Conservation (phyloP, 2,113 vertebrate species). For the Spermophilus dauricus region DNA sequence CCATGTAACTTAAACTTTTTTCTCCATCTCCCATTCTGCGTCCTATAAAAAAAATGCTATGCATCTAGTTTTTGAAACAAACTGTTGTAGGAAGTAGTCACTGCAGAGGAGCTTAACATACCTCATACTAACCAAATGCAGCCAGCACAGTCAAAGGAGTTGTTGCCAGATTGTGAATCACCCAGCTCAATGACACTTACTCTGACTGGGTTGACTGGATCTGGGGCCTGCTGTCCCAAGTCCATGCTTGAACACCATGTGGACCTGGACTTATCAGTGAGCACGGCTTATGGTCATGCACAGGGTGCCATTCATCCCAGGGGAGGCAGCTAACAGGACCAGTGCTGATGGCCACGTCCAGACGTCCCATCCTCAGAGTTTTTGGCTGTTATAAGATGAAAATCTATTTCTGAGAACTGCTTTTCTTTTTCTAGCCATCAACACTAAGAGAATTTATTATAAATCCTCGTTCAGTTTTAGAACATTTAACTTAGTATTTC, state of each 20-base stretch:
- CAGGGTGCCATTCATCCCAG: too few species aligned
- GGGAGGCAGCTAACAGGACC: neutral
- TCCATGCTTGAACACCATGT: too few species aligned
- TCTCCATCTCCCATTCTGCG: constrained; percentile 52
- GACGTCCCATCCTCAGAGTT: neutral
- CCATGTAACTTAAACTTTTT: constrained; percentile 78
- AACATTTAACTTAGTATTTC: neutral
- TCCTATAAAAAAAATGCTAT: neutral
- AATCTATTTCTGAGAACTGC: neutral
- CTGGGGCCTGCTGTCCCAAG: too few species aligned
- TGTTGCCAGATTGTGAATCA: too few species aligned
- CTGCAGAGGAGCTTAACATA: constrained; percentile 66
- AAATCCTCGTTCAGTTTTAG: neutral
- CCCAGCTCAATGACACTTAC: too few species aligned
- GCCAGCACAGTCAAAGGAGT: too few species aligned
- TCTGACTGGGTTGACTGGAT: too few species aligned
- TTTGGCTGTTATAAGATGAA: neutral
- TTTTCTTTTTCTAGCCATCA: neutral
- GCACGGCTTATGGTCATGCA: too few species aligned
- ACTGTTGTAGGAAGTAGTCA: constrained; percentile 38
- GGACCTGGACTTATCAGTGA: too few species aligned
- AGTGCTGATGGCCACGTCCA: neutral
- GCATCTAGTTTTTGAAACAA: constrained; percentile 77
- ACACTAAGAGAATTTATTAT: neutral
- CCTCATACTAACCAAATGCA: too few species aligned